A percentile compares a stretch with the other conserved stretches of the same genome.
Conservation (phyloP, 2,888 invertebrate genomes). For the Sarcophaga rosellei region DNA sequence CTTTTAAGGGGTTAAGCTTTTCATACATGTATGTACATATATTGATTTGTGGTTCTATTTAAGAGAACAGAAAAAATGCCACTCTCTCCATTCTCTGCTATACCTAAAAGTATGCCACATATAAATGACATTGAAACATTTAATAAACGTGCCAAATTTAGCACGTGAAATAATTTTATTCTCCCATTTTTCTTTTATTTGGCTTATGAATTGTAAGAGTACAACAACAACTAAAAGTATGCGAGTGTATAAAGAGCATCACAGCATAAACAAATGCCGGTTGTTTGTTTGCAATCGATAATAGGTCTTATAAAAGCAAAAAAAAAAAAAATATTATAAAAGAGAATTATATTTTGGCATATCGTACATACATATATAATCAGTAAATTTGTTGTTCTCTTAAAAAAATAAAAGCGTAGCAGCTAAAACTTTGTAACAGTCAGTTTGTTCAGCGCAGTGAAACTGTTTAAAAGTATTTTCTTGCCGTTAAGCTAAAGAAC, state of each 20-base stretch:
- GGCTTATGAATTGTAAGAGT: background rate
- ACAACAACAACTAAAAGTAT: background rate
- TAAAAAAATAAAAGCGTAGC: background rate
- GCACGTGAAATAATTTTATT: slow-evolving; percentile 43
- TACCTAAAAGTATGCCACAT: slow-evolving; percentile 43
- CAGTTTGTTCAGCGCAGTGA: slow-evolving; percentile 53
- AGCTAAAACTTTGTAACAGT: slow-evolving; percentile 23
- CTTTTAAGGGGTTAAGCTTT: no score
- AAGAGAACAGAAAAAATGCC: slow-evolving; percentile 10
- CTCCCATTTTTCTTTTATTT: background rate
- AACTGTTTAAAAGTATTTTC: slow-evolving; percentile 31
- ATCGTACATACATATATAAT: background rate
- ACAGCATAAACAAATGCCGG: slow-evolving; percentile 44
- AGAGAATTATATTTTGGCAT: background rate
- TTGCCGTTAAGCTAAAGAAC: background rate
- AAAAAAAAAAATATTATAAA: background rate
- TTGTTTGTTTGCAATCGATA: background rate
- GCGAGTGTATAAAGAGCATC: background rate
- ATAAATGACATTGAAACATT: slow-evolving; percentile 51
- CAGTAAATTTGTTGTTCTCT: background rate
- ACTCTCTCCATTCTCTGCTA: background rate
- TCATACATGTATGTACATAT: no score
- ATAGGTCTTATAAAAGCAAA: background rate
- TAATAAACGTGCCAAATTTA: slow-evolving; percentile 45
- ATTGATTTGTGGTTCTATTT: slow-evolving; percentile 1